Percentiles rank a stretch among this genome's conserved stretches.
These are phyloP conservation scores for Athene cunicularia DNA, from an alignment of 2,113 vertebrate genomes.

Conservation along the genomic window DNA sequence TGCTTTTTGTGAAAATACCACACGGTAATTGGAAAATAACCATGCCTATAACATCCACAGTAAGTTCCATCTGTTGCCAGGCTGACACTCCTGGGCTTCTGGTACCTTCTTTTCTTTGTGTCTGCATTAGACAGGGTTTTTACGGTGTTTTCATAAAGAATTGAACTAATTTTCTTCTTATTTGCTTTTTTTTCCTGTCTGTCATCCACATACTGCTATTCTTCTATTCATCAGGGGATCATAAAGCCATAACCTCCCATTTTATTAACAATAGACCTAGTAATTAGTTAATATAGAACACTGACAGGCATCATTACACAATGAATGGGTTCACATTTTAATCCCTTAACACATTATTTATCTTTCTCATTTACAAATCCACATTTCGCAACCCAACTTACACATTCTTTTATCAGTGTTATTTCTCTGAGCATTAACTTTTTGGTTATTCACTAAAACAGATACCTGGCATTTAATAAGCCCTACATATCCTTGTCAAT, in stretches of 20 bases:
- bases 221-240: neutral
- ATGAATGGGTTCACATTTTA: constrained; percentile 12
- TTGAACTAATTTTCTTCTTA: neutral
- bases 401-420: neutral
- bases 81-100: neutral
- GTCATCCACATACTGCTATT: neutral
- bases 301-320: constrained; percentile 11
- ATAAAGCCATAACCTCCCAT: neutral
- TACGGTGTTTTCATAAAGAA: neutral
- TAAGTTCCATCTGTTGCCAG: neutral
- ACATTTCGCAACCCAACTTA: neutral
- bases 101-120: neutral
- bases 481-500: neutral
- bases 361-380: constrained; percentile 1
- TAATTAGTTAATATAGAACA: neutral
- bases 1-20: neutral
- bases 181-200: neutral
- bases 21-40: neutral
- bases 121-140: neutral
- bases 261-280: neutral
- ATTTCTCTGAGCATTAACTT: neutral
- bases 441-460: neutral
- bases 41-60: neutral
- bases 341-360: constrained; percentile 7
- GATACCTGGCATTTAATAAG: neutral